phyloP scores from a whole-genome alignment of 2,888 invertebrate genomes.

The Tipula vernalis region DNA sequence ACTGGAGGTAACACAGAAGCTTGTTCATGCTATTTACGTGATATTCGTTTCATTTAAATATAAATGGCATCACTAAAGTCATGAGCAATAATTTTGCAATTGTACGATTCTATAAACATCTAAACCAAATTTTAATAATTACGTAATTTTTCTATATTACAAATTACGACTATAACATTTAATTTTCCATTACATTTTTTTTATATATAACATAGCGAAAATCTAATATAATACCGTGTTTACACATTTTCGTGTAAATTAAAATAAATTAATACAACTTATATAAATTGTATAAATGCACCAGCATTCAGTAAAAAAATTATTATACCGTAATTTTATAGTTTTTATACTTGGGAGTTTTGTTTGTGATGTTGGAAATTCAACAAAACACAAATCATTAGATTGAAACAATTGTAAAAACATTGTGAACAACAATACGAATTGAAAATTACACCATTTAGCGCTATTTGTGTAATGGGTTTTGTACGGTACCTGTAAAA shows the following conservation, averaged over 20 bases:
- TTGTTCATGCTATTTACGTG: background rate
- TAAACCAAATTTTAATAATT: background rate
- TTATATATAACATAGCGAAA: background rate
- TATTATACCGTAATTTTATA: background rate
- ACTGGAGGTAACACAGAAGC: background rate
- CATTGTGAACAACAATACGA: background rate
- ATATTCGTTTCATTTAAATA: background rate
- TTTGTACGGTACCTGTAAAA: background rate
- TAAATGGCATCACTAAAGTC: background rate
- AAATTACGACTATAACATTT: background rate
- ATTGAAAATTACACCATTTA: background rate
- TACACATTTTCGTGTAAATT: background rate
- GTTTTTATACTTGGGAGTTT: background rate
- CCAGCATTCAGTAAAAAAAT: background rate
- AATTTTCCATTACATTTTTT: background rate
- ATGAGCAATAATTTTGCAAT: background rate
- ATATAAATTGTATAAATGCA: background rate
- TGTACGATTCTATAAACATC: background rate
- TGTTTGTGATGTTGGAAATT: background rate
- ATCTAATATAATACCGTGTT: background rate
- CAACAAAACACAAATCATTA: background rate
- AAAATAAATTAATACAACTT: background rate
- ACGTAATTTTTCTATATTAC: background rate
- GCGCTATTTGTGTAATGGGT: background rate
- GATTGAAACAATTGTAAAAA: background rate